A percentile compares a stretch with the other conserved stretches of the same genome.
Evolutionary conservation across 2,797 vertebrate species (phyloP).

Genomic region (Clarias pachynema): DNA sequence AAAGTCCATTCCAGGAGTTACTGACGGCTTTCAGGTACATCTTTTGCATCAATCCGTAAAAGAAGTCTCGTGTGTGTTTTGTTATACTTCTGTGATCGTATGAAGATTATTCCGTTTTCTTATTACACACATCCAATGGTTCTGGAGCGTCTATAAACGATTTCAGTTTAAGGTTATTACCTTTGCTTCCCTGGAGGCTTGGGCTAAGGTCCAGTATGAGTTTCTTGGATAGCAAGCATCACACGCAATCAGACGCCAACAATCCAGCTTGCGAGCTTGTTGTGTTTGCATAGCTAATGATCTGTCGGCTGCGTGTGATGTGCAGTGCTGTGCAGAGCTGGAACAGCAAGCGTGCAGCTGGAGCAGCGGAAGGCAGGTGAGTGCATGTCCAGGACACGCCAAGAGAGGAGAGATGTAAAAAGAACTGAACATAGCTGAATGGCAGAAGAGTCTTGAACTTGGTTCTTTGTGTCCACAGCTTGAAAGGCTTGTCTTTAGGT

Average conservation of each 20-base stretch:
- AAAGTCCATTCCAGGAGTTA: slow-evolving; percentile 67
- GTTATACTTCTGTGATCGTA: background rate
- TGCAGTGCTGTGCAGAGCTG: slow-evolving; percentile 64
- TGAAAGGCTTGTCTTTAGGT: background rate
- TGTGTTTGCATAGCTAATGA: slow-evolving; percentile 57
- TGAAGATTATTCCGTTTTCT: background rate
- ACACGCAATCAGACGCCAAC: slow-evolving; percentile 38
- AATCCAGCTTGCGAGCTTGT: slow-evolving; percentile 35
- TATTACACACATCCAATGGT: background rate
- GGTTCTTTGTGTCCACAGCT: background rate
- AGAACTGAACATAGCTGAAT: slow-evolving; percentile 51
- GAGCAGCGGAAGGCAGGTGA: slow-evolving; percentile 74
- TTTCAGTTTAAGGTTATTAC: slow-evolving; percentile 5
- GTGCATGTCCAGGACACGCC: slow-evolving; percentile 77
- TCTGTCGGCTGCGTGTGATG: slow-evolving; percentile 28
- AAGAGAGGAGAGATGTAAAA: slow-evolving; percentile 65
- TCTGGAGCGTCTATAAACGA: background rate
- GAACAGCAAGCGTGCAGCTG: slow-evolving; percentile 59
- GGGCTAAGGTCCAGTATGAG: slow-evolving; percentile 29
- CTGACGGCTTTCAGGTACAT: slow-evolving; percentile 72
- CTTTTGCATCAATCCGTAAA: slow-evolving; percentile 11
- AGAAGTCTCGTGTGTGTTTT: background rate
- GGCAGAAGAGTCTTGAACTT: slow-evolving; percentile 12
- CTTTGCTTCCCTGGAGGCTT: slow-evolving; percentile 9
- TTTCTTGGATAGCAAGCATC: slow-evolving; percentile 20